Conservation (phyloP, 2,888 invertebrate genomes). For the Empis stercorea region DNA sequence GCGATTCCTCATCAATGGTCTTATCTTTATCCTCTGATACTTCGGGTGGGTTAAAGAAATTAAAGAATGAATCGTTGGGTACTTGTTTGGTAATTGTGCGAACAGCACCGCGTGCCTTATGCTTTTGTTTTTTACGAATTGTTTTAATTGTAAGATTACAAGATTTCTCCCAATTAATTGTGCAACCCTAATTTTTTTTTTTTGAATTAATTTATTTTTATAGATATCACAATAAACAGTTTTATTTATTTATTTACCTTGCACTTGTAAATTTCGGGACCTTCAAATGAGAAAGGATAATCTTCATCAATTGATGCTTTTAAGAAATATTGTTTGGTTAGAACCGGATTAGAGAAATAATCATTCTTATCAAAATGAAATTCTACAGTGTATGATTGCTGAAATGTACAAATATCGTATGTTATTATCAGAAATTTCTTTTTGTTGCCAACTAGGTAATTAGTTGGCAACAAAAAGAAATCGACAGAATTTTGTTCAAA, state of each 20-base stretch:
- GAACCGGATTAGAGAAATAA: conserved; percentile 68
- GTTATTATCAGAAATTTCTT: no score
- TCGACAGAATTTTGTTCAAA: no score
- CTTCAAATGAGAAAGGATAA: conserved; percentile 91
- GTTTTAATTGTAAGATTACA: conserved; percentile 96
- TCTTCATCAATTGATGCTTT: conserved; percentile 79
- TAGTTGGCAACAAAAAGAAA: no score
- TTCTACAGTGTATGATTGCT: conserved; percentile 52
- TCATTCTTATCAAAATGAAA: conserved; percentile 92
- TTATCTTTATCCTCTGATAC: conserved; percentile 69
- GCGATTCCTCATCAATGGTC: conserved; percentile 80
- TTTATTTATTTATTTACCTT: conserved; percentile 13
- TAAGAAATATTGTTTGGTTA: conserved; percentile 91
- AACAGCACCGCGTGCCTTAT: conserved; percentile 86
- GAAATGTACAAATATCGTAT: conserved; percentile 8
- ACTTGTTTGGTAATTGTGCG: conserved; percentile 92
- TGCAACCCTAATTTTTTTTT: conserved; percentile 56
- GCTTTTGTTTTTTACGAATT: conserved; percentile 96
- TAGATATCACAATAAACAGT: neutral
- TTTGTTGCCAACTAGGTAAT: no score
- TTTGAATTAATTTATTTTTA: neutral
- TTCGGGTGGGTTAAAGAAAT: conserved; percentile 91
- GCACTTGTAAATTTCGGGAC: conserved; percentile 50
- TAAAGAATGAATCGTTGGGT: conserved; percentile 97
- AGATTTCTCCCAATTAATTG: conserved; percentile 94